These are phyloP conservation scores for Smutsia gigantea DNA, from an alignment of 2,797 vertebrate species.

Conservation along the genomic window DNA sequence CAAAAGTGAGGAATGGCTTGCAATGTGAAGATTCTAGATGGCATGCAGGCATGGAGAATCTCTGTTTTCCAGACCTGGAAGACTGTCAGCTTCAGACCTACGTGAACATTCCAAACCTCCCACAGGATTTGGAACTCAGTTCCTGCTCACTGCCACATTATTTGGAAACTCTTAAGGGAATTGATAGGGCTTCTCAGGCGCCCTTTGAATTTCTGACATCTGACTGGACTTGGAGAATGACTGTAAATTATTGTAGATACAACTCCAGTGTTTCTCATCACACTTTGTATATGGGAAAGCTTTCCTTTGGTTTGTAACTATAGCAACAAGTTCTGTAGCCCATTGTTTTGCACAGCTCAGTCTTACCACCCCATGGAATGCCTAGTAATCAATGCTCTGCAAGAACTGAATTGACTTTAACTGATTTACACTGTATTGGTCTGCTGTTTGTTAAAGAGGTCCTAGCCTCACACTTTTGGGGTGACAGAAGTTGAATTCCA, in stretches of 20 bases:
- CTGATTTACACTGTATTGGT: neutral
- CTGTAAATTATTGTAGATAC: neutral
- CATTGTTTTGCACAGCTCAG: conserved; percentile 23
- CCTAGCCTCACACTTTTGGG: neutral
- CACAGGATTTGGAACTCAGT: conserved; percentile 5
- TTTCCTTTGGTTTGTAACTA: conserved; percentile 50
- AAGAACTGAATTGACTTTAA: neutral
- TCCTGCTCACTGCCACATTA: neutral
- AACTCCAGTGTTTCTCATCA: conserved; percentile 21
- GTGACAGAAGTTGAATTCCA: neutral
- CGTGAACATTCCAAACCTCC: neutral
- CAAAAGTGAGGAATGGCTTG: neutral
- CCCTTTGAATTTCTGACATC: conserved; percentile 16
- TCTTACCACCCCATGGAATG: neutral
- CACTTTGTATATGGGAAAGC: neutral
- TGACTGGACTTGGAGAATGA: conserved; percentile 43
- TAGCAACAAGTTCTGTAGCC: conserved; percentile 43
- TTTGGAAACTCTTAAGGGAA: conserved; percentile 28
- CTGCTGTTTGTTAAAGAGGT: neutral
- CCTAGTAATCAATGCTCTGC: neutral
- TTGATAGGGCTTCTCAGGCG: neutral
- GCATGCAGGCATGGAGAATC: neutral
- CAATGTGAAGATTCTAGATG: neutral
- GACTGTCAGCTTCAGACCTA: neutral
- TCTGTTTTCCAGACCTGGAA: conserved; percentile 15